Evolutionary conservation across 2,797 vertebrate genomes (phyloP).

Genomic region (Ceryle rudis): DNA sequence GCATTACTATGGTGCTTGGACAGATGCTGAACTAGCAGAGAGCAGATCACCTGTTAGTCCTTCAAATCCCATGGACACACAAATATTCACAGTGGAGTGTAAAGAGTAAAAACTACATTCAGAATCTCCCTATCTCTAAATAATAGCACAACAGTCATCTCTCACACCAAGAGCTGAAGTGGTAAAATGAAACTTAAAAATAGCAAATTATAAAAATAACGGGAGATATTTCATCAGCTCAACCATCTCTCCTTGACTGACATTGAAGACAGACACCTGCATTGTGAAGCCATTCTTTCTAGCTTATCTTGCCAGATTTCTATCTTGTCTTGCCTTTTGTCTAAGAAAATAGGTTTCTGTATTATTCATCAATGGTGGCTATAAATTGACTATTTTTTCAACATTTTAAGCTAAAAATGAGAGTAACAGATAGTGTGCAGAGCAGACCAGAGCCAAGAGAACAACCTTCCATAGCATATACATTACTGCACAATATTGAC

Average conservation of each 20-base stretch:
- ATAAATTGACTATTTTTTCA: fast-evolving
- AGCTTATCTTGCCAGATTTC: background rate
- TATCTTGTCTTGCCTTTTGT: background rate
- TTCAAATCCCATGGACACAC: background rate
- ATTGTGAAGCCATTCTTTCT: background rate
- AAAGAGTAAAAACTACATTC: background rate
- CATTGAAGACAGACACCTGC: background rate
- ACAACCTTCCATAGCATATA: background rate
- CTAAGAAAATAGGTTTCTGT: background rate
- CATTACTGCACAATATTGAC: background rate
- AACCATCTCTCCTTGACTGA: background rate
- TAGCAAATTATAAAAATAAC: background rate
- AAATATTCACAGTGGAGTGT: background rate
- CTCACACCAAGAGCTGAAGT: background rate
- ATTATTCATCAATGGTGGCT: background rate
- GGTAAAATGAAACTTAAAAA: background rate
- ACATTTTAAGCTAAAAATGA: background rate
- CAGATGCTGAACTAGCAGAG: background rate
- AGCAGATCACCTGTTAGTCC: background rate
- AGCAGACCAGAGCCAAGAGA: background rate
- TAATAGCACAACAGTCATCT: background rate
- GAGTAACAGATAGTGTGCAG: background rate
- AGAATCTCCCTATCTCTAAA: background rate
- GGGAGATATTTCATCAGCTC: background rate
- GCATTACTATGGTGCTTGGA: background rate